Percentiles rank a stretch among this genome's conserved stretches.
Evolutionary conservation across 2,113 vertebrate genomes (phyloP).

Genomic region (Bufo gargarizans): DNA sequence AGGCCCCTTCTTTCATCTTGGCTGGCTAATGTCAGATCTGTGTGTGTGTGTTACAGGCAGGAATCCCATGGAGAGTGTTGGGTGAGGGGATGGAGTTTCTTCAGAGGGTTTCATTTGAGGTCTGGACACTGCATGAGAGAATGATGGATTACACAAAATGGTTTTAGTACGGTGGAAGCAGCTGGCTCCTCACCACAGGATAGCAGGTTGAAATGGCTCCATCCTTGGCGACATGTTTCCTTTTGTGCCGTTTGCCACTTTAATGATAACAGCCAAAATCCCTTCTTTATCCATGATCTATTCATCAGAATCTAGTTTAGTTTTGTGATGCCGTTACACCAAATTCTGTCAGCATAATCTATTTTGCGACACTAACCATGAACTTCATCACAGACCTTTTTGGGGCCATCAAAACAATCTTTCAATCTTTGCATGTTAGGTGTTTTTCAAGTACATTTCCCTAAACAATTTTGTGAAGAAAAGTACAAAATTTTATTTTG

Average conservation of each 20-base stretch:
- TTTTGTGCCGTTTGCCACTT: slow-evolving; percentile 2
- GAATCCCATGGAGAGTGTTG: slow-evolving; percentile 29
- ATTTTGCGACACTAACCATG: too few relatives aligned
- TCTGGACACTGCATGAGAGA: background rate
- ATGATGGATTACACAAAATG: slow-evolving; percentile 32
- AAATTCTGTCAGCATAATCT: too few relatives aligned
- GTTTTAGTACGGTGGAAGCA: slow-evolving; percentile 26
- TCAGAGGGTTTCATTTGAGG: background rate
- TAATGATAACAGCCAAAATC: background rate
- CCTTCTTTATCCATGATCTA: background rate
- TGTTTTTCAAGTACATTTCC: too few relatives aligned
- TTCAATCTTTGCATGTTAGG: background rate
- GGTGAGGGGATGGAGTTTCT: slow-evolving; percentile 34
- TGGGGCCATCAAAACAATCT: too few relatives aligned
- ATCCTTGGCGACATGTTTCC: slow-evolving; percentile 13
- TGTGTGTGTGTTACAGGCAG: background rate
- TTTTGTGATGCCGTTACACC: background rate
- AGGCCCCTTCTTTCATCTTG: slow-evolving; percentile 16
- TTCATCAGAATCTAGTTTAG: background rate
- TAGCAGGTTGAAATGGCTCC: slow-evolving; percentile 31
- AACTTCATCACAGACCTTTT: too few relatives aligned
- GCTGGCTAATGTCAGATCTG: slow-evolving; percentile 6
- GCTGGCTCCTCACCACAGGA: slow-evolving; percentile 30
- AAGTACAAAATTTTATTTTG: too few relatives aligned
- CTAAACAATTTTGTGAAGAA: too few relatives aligned